phyloP scores from a whole-genome alignment of 2,797 vertebrate species.

The Arrhamphus sclerolepis region DNA sequence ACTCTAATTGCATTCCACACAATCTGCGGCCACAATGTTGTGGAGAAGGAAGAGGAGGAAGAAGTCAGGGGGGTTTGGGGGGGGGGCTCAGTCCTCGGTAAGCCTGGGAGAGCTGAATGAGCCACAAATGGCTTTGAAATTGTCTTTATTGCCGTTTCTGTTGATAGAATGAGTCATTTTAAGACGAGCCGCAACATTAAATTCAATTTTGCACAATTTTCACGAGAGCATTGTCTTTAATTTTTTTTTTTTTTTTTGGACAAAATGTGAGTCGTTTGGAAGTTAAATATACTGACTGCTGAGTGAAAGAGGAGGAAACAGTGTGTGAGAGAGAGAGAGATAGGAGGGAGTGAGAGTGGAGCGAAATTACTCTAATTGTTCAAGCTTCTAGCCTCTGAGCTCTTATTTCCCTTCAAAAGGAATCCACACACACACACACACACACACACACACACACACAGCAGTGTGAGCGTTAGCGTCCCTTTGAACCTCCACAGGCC shows the following conservation, averaged over 20 bases:
- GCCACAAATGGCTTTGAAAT: slow-evolving; percentile 56
- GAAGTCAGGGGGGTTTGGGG: slow-evolving; percentile 19
- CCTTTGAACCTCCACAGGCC: slow-evolving; percentile 90
- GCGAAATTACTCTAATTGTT: slow-evolving; percentile 86
- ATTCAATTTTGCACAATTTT: slow-evolving; percentile 57
- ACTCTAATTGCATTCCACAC: slow-evolving; percentile 99
- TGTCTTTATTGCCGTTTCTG: slow-evolving; percentile 52
- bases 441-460: slow-evolving; percentile 43
- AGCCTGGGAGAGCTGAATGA: slow-evolving; percentile 38
- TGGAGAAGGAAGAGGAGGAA: slow-evolving; percentile 82
- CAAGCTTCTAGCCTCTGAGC: slow-evolving; percentile 85
- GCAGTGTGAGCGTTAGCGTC: slow-evolving; percentile 74
- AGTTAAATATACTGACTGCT: slow-evolving; percentile 42
- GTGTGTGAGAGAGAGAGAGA: slow-evolving; percentile 9
- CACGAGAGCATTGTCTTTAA: slow-evolving; percentile 35
- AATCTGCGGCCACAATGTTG: slow-evolving; percentile 94
- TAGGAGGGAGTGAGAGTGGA: slow-evolving; percentile 23
- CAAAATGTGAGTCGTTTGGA: slow-evolving; percentile 22
- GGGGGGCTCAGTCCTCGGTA: slow-evolving; percentile 34
- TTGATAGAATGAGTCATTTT: slow-evolving; percentile 59
- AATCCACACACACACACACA: not conserved
- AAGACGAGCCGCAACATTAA: slow-evolving; percentile 56
- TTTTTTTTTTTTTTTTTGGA: slow-evolving; percentile 3
- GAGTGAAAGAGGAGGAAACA: slow-evolving; percentile 15
- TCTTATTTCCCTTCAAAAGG: slow-evolving; percentile 83